These are phyloP conservation scores for Melitaea cinxia DNA, from an alignment of 1,140 invertebrate genomes.

Conservation along the genomic window DNA sequence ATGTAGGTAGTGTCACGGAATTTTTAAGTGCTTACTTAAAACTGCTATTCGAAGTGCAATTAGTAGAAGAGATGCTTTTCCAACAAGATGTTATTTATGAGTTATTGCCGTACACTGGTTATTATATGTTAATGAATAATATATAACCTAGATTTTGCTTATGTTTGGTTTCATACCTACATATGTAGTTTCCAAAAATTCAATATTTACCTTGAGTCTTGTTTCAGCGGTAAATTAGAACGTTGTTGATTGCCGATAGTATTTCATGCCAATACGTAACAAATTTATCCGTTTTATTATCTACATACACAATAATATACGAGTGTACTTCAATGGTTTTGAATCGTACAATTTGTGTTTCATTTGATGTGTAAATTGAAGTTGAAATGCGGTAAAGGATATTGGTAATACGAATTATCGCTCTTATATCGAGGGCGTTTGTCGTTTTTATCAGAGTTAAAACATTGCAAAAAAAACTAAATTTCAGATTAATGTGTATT, in stretches of 20 bases:
- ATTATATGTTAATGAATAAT: not conserved
- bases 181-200: not conserved
- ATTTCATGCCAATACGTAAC: slow-evolving; percentile 17
- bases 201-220: slow-evolving; percentile 7
- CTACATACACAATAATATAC: not conserved
- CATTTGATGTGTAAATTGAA: not conserved
- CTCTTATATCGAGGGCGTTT: too few species aligned
- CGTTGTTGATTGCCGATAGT: slow-evolving; percentile 14
- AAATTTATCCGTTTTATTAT: slow-evolving; percentile 7
- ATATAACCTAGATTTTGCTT: not conserved
- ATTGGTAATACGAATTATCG: too few species aligned
- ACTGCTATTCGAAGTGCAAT: too few species aligned
- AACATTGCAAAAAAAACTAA: not conserved
- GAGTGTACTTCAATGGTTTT: not conserved
- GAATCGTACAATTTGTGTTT: not conserved
- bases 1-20: too few species aligned
- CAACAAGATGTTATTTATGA: too few species aligned
- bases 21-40: too few species aligned
- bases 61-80: too few species aligned
- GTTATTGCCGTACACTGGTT: too few species aligned
- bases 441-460: not conserved
- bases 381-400: too few species aligned
- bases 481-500: too few species aligned
- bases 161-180: too few species aligned
- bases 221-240: not conserved